Percentiles rank a stretch among this genome's conserved stretches.
Conservation (phyloP, 2,888 invertebrate genomes). For the Torymus auratus region DNA sequence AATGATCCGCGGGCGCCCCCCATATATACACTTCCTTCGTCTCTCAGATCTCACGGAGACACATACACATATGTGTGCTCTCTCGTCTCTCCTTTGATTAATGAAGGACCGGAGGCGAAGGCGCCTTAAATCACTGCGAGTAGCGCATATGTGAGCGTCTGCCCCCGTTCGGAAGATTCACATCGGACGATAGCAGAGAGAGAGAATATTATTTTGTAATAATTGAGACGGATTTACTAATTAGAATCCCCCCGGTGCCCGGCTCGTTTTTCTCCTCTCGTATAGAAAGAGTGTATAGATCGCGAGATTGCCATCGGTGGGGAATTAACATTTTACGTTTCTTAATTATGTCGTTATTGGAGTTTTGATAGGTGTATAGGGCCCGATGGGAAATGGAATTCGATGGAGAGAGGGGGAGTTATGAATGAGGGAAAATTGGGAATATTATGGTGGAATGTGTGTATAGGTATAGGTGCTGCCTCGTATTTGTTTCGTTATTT, state of each 20-base stretch:
- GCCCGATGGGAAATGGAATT: constrained; percentile 1
- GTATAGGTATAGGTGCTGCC: too few relatives aligned
- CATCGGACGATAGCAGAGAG: not conserved
- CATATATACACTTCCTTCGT: too few relatives aligned
- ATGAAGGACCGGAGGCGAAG: constrained; percentile 35
- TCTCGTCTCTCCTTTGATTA: constrained; percentile 27
- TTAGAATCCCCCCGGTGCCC: constrained; percentile 10
- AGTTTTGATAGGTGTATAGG: not conserved
- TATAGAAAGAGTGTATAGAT: not conserved
- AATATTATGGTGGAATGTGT: too few relatives aligned
- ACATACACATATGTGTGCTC: not conserved
- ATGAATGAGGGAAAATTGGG: too few relatives aligned
- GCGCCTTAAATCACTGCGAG: constrained; percentile 41
- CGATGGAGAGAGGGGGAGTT: too few relatives aligned
- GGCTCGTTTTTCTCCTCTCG: not conserved
- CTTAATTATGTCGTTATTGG: constrained; percentile 43
- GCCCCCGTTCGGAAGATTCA: constrained; percentile 10
- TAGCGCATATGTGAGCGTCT: not conserved
- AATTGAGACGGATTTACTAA: constrained; percentile 53
- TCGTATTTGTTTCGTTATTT: too few relatives aligned
- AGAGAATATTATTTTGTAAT: constrained; percentile 30
- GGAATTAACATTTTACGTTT: constrained; percentile 38
- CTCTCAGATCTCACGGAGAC: not conserved
- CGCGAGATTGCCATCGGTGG: constrained; percentile 29
- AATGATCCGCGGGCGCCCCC: not conserved